Conservation (phyloP, 1,140 invertebrate species). For the Venustaconcha ellipsiformis region DNA sequence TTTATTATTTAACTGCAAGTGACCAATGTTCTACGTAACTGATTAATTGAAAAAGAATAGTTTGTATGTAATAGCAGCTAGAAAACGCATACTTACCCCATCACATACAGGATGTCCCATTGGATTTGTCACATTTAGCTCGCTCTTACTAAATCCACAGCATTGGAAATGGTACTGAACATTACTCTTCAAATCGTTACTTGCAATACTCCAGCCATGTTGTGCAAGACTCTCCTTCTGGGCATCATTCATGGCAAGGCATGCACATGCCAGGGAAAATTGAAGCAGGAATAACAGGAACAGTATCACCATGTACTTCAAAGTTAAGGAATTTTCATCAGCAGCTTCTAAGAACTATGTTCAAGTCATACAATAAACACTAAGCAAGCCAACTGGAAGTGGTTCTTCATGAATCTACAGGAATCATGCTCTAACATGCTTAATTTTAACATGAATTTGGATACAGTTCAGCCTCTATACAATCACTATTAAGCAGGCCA, state of each 20-base stretch:
- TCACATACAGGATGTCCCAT: slow-evolving; percentile 76
- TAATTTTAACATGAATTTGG: no score
- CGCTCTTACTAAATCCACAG: slow-evolving; percentile 81
- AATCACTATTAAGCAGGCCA: no score
- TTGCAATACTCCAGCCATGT: slow-evolving; percentile 60
- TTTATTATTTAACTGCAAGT: no score
- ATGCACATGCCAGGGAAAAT: slow-evolving; percentile 94
- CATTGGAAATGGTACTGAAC: slow-evolving; percentile 73
- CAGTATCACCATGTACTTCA: slow-evolving; percentile 93
- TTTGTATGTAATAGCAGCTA: background rate
- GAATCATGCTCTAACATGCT: no score
- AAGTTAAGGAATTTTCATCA: slow-evolving; percentile 38
- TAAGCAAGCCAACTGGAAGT: no score
- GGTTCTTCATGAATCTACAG: no score
- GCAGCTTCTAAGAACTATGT: no score
- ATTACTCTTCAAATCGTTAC: slow-evolving; percentile 37
- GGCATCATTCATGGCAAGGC: slow-evolving; percentile 88
- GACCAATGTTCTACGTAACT: no score
- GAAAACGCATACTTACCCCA: slow-evolving; percentile 49
- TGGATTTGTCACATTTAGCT: slow-evolving; percentile 17
- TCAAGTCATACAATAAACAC: no score
- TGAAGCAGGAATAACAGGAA: slow-evolving; percentile 89
- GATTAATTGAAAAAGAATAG: background rate
- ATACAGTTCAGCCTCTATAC: no score
- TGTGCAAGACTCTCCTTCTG: slow-evolving; percentile 86